phyloP scores from a whole-genome alignment of 2,888 invertebrate species.

The Neria commutata region DNA sequence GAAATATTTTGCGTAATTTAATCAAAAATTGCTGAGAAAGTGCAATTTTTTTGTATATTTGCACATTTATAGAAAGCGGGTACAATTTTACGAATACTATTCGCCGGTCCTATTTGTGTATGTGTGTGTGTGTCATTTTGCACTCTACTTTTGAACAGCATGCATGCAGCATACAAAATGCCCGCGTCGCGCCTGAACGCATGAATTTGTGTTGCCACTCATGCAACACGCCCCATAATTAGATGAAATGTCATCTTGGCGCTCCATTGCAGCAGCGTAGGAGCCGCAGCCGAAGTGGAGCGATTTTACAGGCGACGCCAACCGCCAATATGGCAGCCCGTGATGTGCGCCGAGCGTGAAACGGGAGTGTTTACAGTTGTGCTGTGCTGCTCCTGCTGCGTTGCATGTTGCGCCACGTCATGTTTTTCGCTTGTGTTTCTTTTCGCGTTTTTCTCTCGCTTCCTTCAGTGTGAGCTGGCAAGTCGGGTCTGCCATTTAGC shows the following conservation, averaged over 20 bases:
- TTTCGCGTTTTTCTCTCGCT: neutral
- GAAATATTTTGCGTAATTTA: too few species aligned
- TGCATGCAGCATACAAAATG: constrained; percentile 5
- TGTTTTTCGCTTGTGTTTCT: neutral
- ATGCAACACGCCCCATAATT: constrained; percentile 42
- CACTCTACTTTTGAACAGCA: constrained; percentile 4
- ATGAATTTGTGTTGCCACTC: constrained; percentile 35
- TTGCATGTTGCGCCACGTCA: constrained; percentile 1
- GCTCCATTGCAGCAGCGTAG: neutral
- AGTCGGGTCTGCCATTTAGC: too few species aligned
- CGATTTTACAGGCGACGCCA: too few species aligned
- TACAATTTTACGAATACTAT: too few species aligned
- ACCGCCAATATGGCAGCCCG: constrained; percentile 1
- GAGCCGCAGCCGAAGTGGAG: too few species aligned
- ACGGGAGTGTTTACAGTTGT: neutral
- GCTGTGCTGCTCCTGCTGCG: neutral
- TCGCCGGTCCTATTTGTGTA: too few species aligned
- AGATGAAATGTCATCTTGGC: constrained; percentile 39
- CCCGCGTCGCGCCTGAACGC: constrained; percentile 26
- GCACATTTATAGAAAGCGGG: too few species aligned
- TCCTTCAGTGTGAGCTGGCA: neutral
- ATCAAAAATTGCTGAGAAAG: too few species aligned
- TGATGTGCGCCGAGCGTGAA: neutral
- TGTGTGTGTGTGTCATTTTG: constrained; percentile 10
- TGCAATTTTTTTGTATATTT: too few species aligned